Evolutionary conservation across 2,113 vertebrate genomes (phyloP).

Genomic region (Hippoglossus stenolepis): DNA sequence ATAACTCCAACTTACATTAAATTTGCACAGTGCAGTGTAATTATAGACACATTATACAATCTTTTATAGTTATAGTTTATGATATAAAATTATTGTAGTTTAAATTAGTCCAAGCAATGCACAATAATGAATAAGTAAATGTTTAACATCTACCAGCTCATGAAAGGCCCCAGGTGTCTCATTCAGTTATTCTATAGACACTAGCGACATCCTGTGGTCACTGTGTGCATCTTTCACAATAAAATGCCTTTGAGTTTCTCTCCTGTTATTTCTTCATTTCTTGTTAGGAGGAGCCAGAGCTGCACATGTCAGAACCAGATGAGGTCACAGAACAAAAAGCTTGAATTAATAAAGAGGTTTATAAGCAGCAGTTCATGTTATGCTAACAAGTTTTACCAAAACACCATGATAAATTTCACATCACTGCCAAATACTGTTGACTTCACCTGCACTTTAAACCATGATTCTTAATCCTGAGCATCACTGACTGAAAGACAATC

Average conservation of each 20-base stretch:
- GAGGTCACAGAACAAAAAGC: neutral
- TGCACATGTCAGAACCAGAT: neutral
- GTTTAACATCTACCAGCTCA: neutral
- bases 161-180: accelerated
- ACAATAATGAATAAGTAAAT: neutral
- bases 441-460: too few species aligned
- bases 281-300: slow-evolving; percentile 2
- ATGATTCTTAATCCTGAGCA: too few species aligned
- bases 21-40: too few species aligned
- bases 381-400: neutral
- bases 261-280: neutral
- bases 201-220: slow-evolving; percentile 67
- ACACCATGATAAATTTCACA: neutral
- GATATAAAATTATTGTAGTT: neutral
- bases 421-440: too few species aligned
- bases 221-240: neutral
- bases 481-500: too few species aligned
- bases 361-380: neutral
- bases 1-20: neutral
- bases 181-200: slow-evolving; percentile 23
- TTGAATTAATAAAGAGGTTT: neutral
- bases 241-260: too few species aligned
- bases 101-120: neutral
- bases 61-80: neutral
- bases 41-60: neutral